Base-by-base conservation (phyloP, 2,113 vertebrate genomes). In the Myocastor coypus region DNA sequence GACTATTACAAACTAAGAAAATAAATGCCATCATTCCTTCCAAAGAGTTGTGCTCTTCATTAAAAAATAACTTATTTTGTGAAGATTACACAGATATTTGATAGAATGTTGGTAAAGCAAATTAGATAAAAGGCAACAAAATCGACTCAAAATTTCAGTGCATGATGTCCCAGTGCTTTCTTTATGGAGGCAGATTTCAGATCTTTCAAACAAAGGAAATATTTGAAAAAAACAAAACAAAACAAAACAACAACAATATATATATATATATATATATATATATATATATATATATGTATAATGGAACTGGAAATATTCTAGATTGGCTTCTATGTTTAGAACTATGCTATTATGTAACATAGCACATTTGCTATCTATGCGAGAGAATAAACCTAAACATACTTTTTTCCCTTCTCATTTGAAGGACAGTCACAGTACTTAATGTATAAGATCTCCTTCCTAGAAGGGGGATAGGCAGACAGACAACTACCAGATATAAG, bases 1-100 rank as follows among this genome's bases (percentile, higher is more conserved):
- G 46, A 32, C 50, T 71, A 87, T 83, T 92, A 52, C 78, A 92
- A 92, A 64, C n/a, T 63, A 81, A 84, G 14, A 63, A 61, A 86
- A 64, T 30, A 90, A 63, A 73, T 20, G 1, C 37, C 24, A 30
- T 46, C 40, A 32, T 16, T 3, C 40, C 83, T 66, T 13, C 64
- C 3, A 87, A 14, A 88, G 3, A 83, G 12, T 82, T 90, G 92
- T 69, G 8, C 12, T 40, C 83, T 75, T 93, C 19, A 2, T 42
- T 6, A 77, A 83, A 92, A 89, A 26, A 46, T 66, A 26, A 46
- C 75, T 1, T 20, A 17, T 61, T 85, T 87, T 75, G 3, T 37
- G 7, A 78, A 2, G 9, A 68, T 87, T 68, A 50, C 40, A 7
- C 81, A 59, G 46, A 55, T 3, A 63, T 83, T 87, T 87, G 10